phyloP scores from a whole-genome alignment of 1,140 invertebrate genomes.

The Drosophila oshimai region DNA sequence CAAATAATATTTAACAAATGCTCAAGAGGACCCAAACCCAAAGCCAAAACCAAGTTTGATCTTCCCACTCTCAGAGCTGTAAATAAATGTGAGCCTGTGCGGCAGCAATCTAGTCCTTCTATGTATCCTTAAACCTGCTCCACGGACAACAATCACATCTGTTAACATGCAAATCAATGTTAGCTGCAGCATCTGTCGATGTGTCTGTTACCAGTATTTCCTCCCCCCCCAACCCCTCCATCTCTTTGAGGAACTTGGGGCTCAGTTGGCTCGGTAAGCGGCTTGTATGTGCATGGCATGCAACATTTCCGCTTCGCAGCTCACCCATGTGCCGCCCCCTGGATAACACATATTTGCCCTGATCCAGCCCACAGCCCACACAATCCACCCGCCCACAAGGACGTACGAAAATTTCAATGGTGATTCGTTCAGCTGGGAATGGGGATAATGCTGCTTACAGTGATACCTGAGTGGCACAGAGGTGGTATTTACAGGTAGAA shows the following conservation, averaged over 20 bases:
- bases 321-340: not conserved
- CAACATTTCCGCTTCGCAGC: conserved; percentile 39
- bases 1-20: too few species aligned
- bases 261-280: conserved; percentile 12
- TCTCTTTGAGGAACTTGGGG: not conserved
- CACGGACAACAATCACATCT: conserved; percentile 34
- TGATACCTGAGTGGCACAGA: too few species aligned
- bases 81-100: too few species aligned
- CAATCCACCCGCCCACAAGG: not conserved
- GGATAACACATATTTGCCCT: not conserved
- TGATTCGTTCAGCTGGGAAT: too few species aligned
- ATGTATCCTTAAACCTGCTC: not conserved
- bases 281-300: conserved; percentile 42
- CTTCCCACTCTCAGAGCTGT: too few species aligned
- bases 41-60: too few species aligned
- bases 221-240: too few species aligned
- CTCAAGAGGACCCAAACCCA: too few species aligned
- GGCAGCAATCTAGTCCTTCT: not conserved
- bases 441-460: too few species aligned
- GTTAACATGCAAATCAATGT: conserved; percentile 55
- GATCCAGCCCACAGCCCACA: too few species aligned
- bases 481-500: too few species aligned
- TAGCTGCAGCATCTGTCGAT: conserved; percentile 10
- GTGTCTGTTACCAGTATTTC: not conserved
- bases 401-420: not conserved